Percentiles rank a stretch among this genome's conserved stretches.
Evolutionary conservation across 1,140 invertebrate genomes (phyloP).

Genomic region (Diprion similis): DNA sequence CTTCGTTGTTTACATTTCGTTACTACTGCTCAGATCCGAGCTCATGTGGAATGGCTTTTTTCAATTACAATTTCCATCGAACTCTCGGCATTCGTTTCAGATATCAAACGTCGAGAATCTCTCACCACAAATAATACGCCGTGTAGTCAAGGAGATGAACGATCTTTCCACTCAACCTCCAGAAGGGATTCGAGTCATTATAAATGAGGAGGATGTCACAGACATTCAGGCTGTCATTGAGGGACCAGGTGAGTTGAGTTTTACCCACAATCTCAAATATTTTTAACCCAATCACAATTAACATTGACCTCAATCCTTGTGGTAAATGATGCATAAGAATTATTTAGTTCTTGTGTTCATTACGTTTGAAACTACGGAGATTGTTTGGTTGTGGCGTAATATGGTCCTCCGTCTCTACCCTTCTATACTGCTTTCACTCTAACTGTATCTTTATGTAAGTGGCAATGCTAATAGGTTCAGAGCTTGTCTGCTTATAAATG

Average conservation of each 20-base stretch:
- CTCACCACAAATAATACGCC: slow-evolving; percentile 89
- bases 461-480: too few species aligned
- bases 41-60: not conserved
- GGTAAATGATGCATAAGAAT: slow-evolving; percentile 2
- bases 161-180: slow-evolving; percentile 79
- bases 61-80: not conserved
- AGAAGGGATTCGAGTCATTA: slow-evolving; percentile 86
- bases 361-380: too few species aligned
- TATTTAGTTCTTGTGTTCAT: not conserved
- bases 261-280: slow-evolving; percentile 6
- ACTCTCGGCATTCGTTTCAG: slow-evolving; percentile 49
- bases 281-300: slow-evolving; percentile 15
- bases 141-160: slow-evolving; percentile 84
- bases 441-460: too few species aligned
- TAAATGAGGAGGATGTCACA: slow-evolving; percentile 91
- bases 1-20: slow-evolving; percentile 5
- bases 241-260: slow-evolving; percentile 73
- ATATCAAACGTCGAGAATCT: slow-evolving; percentile 92
- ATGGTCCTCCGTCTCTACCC: not conserved
- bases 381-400: too few species aligned
- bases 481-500: too few species aligned
- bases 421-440: not conserved
- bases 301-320: not conserved
- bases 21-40: slow-evolving; percentile 9
- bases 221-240: slow-evolving; percentile 92